phyloP scores from a whole-genome alignment of 2,888 invertebrate species.

The Dexiosoma caninum region DNA sequence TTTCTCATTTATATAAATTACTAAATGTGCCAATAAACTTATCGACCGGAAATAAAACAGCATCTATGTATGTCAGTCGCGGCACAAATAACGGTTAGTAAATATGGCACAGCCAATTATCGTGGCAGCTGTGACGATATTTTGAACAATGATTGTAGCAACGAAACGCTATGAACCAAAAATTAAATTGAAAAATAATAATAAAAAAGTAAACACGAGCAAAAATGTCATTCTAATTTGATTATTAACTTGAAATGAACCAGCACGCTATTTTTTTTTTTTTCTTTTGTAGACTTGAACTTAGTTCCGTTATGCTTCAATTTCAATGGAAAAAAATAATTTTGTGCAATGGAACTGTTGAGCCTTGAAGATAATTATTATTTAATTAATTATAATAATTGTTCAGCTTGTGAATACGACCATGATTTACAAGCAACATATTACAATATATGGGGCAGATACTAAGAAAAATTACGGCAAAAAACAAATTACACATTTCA shows the following conservation, averaged over 20 bases:
- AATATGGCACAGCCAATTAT: not conserved
- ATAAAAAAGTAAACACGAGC: not conserved
- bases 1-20: slow-evolving; percentile 43
- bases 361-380: too few species aligned
- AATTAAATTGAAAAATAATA: not conserved
- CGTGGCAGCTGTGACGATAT: not conserved
- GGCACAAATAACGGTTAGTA: not conserved
- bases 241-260: slow-evolving; percentile 22
- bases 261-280: not conserved
- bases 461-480: too few species aligned
- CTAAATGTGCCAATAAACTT: slow-evolving; percentile 42
- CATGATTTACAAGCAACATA: too few species aligned
- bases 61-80: not conserved
- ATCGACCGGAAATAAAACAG: not conserved
- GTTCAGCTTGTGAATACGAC: too few species aligned
- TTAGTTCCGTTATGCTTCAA: not conserved
- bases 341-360: too few species aligned
- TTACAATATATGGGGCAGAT: too few species aligned
- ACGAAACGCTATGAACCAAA: slow-evolving; percentile 12
- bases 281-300: slow-evolving; percentile 2
- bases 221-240: slow-evolving; percentile 14
- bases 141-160: slow-evolving; percentile 11
- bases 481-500: too few species aligned
- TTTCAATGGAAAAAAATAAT: too few species aligned
- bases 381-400: too few species aligned